Evolutionary conservation across 2,113 vertebrate genomes (phyloP), one percentile per base, ranked within the genome.

Genomic region (Neoarius graeffei): DNA sequence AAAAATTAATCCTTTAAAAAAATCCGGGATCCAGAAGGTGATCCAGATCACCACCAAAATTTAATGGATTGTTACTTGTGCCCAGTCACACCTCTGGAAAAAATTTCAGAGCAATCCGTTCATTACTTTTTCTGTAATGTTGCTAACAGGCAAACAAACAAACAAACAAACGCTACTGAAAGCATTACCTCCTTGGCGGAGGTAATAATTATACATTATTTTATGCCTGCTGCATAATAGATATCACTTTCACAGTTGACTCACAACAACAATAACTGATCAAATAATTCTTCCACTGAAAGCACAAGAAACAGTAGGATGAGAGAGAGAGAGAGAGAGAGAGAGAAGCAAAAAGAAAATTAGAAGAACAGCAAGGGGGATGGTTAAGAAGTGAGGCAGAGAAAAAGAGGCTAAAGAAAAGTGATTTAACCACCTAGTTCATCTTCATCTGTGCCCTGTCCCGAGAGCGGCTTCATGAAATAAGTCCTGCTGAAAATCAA

Each of bases 401-500:
- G 88, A 92, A 93, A 92, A 92, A 89, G 76, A 89, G 89, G 90
- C 89, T 89, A 84, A 88, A 92, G 93, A 94, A 95, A 94, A 92
- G 93, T 90, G 94, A 93, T 95, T 94, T 92, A 90, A 91, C 92
- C 93, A 93, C 93, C 91, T 94, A 95, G 95, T 96, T 95, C 95
- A 95, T 96, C 95, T 96, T 96, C 95, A 96, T 96, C 95, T 95
- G 91, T 89, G 92, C 91, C 92, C 94, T 94, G 94, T 95, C 94
- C 94, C 91, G 73, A 91, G 93, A 91, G 94, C 93, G 93, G 92
- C 89, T 94, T 95, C 94, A 95, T 96, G 93, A 95, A 95, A 96
- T 94, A 95, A 95, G 94, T 95, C 94, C 95, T 94, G 93, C 94
- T 93, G 93, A 95, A 96, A 96, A 96, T 96, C 95, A 95, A 96